A percentile compares a stretch with the other conserved stretches of the same genome.
Conservation (phyloP, 2,888 invertebrate genomes). For the Orthosia incerta region DNA sequence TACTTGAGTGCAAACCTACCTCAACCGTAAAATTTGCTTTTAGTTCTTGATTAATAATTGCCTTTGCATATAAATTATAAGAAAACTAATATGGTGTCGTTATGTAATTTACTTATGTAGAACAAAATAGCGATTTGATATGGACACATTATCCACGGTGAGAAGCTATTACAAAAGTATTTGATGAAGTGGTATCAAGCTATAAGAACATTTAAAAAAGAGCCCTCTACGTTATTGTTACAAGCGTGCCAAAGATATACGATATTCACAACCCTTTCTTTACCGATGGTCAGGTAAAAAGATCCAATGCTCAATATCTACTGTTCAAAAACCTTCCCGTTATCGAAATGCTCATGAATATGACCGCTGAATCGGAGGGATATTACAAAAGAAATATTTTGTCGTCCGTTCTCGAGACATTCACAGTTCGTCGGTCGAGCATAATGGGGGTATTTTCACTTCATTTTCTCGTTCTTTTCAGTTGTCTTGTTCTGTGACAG, state of each 20-base stretch:
- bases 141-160: neutral
- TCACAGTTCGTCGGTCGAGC: constrained; percentile 22
- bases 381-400: constrained; percentile 47
- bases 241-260: neutral
- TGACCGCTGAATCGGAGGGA: constrained; percentile 16
- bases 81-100: neutral
- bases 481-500: constrained; percentile 15
- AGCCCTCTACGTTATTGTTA: neutral
- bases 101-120: neutral
- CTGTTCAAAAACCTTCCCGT: constrained; percentile 8
- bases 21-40: neutral
- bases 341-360: constrained; percentile 24
- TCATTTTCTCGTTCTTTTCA: constrained; percentile 39
- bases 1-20: neutral
- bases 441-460: constrained; percentile 34
- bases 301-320: constrained; percentile 6
- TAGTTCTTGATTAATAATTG: neutral
- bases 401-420: constrained; percentile 22
- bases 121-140: constrained; percentile 5
- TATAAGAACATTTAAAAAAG: neutral
- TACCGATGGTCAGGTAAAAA: neutral
- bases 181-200: neutral
- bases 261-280: constrained; percentile 27
- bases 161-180: neutral
- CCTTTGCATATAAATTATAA: neutral